Evolutionary conservation across 2,797 vertebrate genomes (phyloP).

Genomic region (Schizopygopsis pylzovi): DNA sequence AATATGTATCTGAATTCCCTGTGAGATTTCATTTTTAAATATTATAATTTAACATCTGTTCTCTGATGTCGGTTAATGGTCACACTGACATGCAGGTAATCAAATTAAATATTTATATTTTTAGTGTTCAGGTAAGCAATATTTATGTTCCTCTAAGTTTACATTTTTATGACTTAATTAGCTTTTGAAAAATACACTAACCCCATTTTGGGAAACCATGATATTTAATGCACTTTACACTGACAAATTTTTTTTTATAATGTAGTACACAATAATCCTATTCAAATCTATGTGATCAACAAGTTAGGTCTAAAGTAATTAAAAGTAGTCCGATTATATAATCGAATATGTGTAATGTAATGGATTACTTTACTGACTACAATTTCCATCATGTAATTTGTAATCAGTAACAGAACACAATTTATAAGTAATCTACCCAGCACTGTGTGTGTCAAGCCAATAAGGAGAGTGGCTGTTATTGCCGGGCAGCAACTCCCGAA

Average conservation of each 20-base stretch:
- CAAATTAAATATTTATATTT: background rate
- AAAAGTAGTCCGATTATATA: background rate
- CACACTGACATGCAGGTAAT: background rate
- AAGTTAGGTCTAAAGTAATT: background rate
- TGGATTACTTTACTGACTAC: background rate
- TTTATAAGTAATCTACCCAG: background rate
- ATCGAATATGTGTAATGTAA: background rate
- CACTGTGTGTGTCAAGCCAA: slow-evolving; percentile 26
- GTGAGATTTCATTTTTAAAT: background rate
- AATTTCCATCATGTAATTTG: background rate
- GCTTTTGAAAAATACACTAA: background rate
- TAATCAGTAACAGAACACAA: background rate
- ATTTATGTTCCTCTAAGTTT: background rate
- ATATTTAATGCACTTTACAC: background rate
- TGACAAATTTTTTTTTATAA: background rate
- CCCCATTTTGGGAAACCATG: background rate
- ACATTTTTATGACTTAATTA: background rate
- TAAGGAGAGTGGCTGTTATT: slow-evolving; percentile 63
- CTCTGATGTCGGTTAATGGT: background rate
- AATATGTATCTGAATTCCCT: background rate
- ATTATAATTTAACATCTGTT: background rate
- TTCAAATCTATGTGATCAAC: background rate
- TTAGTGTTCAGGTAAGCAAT: background rate
- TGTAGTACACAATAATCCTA: background rate
- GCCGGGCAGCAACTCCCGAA: slow-evolving; percentile 65